Conservation (phyloP, 2,797 vertebrate genomes). For the Melanotaenia trifasciata region DNA sequence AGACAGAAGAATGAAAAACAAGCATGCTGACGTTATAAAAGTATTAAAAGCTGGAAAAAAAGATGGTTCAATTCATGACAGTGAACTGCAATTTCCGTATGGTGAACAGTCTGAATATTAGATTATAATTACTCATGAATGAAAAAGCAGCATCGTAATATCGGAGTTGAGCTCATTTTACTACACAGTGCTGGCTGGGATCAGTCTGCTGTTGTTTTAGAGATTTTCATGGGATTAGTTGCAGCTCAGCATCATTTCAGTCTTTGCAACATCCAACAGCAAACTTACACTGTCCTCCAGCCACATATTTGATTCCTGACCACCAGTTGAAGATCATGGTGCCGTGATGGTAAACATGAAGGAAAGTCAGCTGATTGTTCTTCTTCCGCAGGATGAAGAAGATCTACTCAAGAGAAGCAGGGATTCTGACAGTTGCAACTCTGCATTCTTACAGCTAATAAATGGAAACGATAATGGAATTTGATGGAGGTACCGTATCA, state of each 20-base stretch:
- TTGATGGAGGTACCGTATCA: constrained; percentile 68
- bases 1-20: not conserved
- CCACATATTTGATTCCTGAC: constrained; percentile 94
- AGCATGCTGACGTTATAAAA: not conserved
- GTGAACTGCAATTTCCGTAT: not conserved
- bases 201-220: not conserved
- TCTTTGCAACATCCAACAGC: not conserved
- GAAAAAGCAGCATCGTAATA: not conserved
- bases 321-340: constrained; percentile 99
- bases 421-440: not conserved
- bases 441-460: not conserved
- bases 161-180: not conserved
- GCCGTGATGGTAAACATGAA: constrained; percentile 96
- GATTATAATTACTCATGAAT: not conserved
- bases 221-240: not conserved
- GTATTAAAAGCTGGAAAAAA: not conserved
- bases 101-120: not conserved
- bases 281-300: constrained; percentile 95
- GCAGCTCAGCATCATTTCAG: not conserved
- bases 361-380: constrained; percentile 94
- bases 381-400: constrained; percentile 99
- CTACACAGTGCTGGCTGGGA: not conserved
- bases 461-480: not conserved
- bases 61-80: not conserved
- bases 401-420: constrained; percentile 74